These are phyloP conservation scores for Kryptopterus vitreolus DNA, from an alignment of 2,797 vertebrate species.

Conservation along the genomic window DNA sequence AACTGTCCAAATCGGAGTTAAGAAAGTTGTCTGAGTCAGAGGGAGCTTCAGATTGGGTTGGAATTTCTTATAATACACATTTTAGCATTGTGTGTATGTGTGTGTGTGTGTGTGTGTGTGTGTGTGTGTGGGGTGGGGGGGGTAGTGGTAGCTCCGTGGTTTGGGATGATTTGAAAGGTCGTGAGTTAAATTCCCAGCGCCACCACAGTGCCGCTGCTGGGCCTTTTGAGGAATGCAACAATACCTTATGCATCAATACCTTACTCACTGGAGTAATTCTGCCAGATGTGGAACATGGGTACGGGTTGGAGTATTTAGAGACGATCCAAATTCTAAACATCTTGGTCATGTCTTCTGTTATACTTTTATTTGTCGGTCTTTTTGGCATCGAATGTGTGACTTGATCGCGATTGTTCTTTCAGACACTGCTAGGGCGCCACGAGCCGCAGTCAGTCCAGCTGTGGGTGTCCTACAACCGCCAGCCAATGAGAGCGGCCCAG, in stretches of 20 bases:
- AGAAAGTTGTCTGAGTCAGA: neutral
- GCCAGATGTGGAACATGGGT: neutral
- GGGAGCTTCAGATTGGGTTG: neutral
- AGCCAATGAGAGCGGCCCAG: constrained; percentile 91
- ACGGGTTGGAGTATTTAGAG: neutral
- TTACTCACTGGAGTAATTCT: too few relatives aligned
- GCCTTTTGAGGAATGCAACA: too few relatives aligned
- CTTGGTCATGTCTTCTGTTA: neutral
- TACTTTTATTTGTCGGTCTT: neutral
- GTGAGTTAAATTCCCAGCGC: too few relatives aligned
- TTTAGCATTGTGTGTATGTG: neutral
- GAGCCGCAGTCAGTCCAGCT: constrained; percentile 85
- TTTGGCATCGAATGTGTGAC: neutral
- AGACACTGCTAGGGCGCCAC: constrained; percentile 79
- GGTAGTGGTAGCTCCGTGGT: too few relatives aligned
- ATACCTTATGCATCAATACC: too few relatives aligned
- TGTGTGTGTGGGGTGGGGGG: too few relatives aligned
- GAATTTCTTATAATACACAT: neutral
- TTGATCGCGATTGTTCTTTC: constrained; percentile 42
- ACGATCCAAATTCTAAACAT: neutral
- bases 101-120: too few relatives aligned
- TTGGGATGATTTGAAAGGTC: too few relatives aligned
- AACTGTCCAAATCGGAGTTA: neutral
- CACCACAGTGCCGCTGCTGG: too few relatives aligned
- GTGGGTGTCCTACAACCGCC: constrained; percentile 97